Conservation (phyloP, 2,113 vertebrate genomes). For the Camelus bactrianus region DNA sequence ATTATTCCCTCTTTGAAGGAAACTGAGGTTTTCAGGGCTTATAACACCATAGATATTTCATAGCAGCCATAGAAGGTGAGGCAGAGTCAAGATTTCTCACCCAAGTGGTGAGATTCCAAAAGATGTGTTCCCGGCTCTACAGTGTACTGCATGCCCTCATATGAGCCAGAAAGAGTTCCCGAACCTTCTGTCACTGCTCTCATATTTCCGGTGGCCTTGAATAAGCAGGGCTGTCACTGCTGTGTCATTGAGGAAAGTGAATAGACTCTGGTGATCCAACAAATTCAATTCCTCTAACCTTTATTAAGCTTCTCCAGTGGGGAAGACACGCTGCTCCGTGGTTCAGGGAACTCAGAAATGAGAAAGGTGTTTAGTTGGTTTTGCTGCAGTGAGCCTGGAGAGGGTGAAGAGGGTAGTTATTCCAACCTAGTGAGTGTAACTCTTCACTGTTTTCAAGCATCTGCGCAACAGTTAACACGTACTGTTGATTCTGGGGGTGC, state of each 20-base stretch:
- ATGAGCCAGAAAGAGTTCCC: neutral
- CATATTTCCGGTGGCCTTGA: neutral
- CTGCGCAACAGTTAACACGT: rapidly evolving
- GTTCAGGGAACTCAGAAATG: neutral
- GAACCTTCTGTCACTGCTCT: neutral
- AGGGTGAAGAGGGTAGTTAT: neutral
- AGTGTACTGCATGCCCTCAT: neutral
- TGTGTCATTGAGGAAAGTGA: neutral
- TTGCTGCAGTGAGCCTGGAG: too few relatives aligned
- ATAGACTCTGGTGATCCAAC: neutral
- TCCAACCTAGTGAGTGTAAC: neutral
- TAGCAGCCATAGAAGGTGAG: neutral
- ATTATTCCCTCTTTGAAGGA: neutral
- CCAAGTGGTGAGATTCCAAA: neutral
- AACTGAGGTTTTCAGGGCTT: neutral
- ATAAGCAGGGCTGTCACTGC: neutral
- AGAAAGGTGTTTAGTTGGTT: neutral
- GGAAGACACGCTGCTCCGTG: neutral
- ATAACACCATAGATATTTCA: neutral
- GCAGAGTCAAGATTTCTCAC: neutral
- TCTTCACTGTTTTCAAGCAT: too few relatives aligned
- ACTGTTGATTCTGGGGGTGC: neutral
- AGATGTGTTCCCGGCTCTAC: rapidly evolving
- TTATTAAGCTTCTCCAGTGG: neutral
- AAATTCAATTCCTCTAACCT: neutral